Evolutionary conservation across 35 echinoderm and acorn worm species (phyloP), one percentile per base, ranked within the genome.

Genomic region (Hemicentrotus pulcherrimus): DNA sequence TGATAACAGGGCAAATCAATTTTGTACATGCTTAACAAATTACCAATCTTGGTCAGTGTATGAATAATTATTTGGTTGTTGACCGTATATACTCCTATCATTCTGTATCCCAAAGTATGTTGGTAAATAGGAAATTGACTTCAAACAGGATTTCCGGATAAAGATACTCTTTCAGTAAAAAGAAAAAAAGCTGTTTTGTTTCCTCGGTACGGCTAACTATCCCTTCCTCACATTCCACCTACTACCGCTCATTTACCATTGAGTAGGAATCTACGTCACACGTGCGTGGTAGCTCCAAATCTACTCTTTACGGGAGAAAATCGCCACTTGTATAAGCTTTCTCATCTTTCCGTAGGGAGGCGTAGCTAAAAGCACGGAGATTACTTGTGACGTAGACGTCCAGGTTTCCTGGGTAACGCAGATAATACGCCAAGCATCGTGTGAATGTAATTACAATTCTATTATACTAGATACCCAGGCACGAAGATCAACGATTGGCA

Each of bases 381-480:
- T 93, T 93, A 93, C 32, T 58, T 93, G 48, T 93, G 91, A 93
- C 91, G 91, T 93, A 58, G 91, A 93, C 19, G 48, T 47, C 5
- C n/a, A 14, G 6, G 91, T 93, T 31, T 31, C 91, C 91, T 18
- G 10, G 91, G 91, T 24, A 93, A 93, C 91, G 48, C 46, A 31
- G 91, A 50, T 93, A 93, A 93, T 48, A 93, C 91, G 91, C 41
- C 32, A 93, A 93, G 48, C 48, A 22, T 18, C 48, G 91, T 48
- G 91, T 93, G 91, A 93, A 58, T 93, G 48, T 93, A 93, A 93
- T 93, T 93, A 93, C 91, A 93, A 93, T 93, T 93, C 91, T 93
- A 93, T 93, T 93, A 93, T 93, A 47, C 91, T 47, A 93, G 46
- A 58, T 93, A 93, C 46, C 91, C 46, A 93, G 91, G 91, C 48